Evolutionary conservation across 1,140 invertebrate species (phyloP), one percentile per base, ranked within the genome.

Genomic region (Macrostomum lignano): DNA sequence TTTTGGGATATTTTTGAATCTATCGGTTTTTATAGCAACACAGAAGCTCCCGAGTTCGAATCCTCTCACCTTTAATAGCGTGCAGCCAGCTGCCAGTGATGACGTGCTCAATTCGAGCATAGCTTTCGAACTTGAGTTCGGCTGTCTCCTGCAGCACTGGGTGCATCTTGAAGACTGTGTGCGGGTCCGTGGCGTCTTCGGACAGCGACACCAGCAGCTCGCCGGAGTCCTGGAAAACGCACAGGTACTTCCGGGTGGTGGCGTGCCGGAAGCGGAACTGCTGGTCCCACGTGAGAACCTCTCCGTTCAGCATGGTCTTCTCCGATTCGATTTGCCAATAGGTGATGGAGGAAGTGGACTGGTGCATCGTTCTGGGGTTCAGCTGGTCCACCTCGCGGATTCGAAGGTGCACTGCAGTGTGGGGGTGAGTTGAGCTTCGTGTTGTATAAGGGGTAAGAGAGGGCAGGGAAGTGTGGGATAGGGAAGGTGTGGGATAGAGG

Each of bases 171-270:
- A 41, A 41, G 20, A 41, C 40, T 7, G 40, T 39, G 21, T 33
- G 36, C 17, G 37, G 37, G 15, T 41, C 40, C 10, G 29, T 21
- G 3, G 36, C 31, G 13, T 41, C 35, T 3, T 33, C 20, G 3
- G 36, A 35, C 13, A 39, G 31, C 3, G 43, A 43, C 7, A 53
- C 44, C 7, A 44, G 42, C n/a, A n/a, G n/a, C n/a, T n/a, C n/a
- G n/a, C n/a, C n/a, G 41, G 33, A 42, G 38, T 31, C 47, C 43
- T 29, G 44, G 39, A 31, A 44, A 38, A 14, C 51, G 21, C 43
- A 44, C n/a, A 55, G 40, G 34, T 53, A 55, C 29, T 48, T 46
- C 14, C 52, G 23, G 7, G 49, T 51, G 28, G 44, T 47, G 48
- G 52, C 49, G 38, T 55, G 52, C 13, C 48, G 42, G 17, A 55